These are phyloP conservation scores for Cyclura pinguis DNA, from an alignment of 2,797 vertebrate genomes.

Conservation along the genomic window DNA sequence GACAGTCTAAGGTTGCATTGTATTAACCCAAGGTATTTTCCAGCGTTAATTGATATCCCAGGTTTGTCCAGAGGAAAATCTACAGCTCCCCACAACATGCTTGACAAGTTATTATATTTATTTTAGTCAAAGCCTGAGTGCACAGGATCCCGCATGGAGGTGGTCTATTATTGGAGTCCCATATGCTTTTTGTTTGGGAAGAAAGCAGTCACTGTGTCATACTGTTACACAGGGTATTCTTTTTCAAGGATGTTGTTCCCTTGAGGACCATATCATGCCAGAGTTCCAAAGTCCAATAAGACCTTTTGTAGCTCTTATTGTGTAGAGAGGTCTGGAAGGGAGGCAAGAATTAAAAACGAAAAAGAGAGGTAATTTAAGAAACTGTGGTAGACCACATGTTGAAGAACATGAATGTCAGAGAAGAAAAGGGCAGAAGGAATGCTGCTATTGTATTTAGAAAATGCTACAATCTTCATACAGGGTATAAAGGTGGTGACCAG, in stretches of 20 bases:
- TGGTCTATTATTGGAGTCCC: conserved; percentile 86
- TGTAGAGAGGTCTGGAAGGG: conserved; percentile 87
- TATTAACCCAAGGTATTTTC: conserved; percentile 83
- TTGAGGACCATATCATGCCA: conserved; percentile 95
- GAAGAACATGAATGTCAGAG: conserved; percentile 84
- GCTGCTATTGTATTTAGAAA: conserved; percentile 72
- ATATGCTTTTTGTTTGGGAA: conserved; percentile 95
- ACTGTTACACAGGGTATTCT: conserved; percentile 98
- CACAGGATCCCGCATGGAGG: conserved; percentile 86
- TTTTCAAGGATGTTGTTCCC: conserved; percentile 98
- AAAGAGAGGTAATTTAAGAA: conserved; percentile 86
- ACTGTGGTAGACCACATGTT: conserved; percentile 91
- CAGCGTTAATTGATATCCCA: conserved; percentile 98
- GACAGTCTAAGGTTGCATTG: conserved; percentile 86
- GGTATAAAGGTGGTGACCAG: background rate
- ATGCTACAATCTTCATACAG: background rate
- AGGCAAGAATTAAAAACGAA: conserved; percentile 80
- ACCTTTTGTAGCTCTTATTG: conserved; percentile 89
- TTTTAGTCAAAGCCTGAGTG: conserved; percentile 89
- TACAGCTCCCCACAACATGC: conserved; percentile 91
- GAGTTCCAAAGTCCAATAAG: conserved; percentile 94
- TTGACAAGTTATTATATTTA: conserved; percentile 94
- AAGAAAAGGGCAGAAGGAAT: conserved; percentile 85
- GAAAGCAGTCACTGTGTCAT: conserved; percentile 96
- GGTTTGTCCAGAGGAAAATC: conserved; percentile 93